Percentiles rank a stretch among this genome's conserved stretches.
These are phyloP conservation scores for Ctena decussata DNA, from an alignment of 2,888 invertebrate species.

Conservation along the genomic window DNA sequence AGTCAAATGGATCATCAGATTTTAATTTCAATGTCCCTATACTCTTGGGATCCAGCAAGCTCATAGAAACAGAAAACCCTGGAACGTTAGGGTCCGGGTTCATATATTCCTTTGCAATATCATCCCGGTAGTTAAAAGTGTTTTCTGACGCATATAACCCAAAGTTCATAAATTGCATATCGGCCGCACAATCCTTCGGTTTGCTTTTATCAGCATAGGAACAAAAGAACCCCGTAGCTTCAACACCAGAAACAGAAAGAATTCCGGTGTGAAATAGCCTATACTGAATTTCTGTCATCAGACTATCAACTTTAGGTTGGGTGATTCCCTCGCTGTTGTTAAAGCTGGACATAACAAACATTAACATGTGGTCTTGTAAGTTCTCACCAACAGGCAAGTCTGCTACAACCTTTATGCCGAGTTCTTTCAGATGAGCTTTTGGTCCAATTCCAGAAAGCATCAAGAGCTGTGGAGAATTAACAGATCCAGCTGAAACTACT, in stretches of 20 bases:
- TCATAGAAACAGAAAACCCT: background rate
- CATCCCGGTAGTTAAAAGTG: background rate
- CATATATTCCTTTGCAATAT: background rate
- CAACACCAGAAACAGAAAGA: slow-evolving; percentile 40
- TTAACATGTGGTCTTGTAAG: slow-evolving; percentile 47
- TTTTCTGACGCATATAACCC: background rate
- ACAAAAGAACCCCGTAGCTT: slow-evolving; percentile 49
- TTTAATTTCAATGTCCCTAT: background rate
- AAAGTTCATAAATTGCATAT: background rate
- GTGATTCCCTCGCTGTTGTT: slow-evolving; percentile 40
- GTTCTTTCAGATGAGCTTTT: slow-evolving; percentile 79
- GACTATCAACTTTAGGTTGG: slow-evolving; percentile 26
- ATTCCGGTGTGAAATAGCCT: slow-evolving; percentile 45
- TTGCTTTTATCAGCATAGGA: background rate
- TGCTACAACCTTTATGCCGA: slow-evolving; percentile 80
- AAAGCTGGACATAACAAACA: slow-evolving; percentile 25
- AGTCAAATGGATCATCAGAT: background rate
- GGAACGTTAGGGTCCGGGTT: background rate
- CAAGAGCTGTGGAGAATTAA: slow-evolving; percentile 85
- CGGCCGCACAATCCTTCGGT: background rate
- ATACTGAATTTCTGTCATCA: slow-evolving; percentile 31
- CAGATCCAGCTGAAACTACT: slow-evolving; percentile 85
- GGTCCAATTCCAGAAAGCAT: slow-evolving; percentile 86
- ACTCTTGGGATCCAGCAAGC: background rate
- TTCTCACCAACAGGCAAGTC: slow-evolving; percentile 82